A percentile compares a stretch with the other conserved stretches of the same genome.
phyloP scores from a whole-genome alignment of 2,888 invertebrate species.

The Ernsta delagoae region DNA sequence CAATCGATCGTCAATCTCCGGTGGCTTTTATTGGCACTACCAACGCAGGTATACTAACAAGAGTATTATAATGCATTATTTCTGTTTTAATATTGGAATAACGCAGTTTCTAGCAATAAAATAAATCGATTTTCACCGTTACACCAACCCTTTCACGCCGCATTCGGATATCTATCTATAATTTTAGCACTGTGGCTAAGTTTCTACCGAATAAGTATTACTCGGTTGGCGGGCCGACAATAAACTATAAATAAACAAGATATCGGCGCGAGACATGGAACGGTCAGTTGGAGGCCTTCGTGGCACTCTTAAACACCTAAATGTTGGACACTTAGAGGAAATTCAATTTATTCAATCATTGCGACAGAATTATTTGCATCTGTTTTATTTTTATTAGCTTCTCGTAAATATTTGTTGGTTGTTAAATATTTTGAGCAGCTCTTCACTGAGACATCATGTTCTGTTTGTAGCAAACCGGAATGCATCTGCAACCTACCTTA shows the following conservation, averaged over 20 bases:
- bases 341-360: constrained; percentile 7
- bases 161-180: constrained; percentile 19
- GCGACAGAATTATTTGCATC: too few species aligned
- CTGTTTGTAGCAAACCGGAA: too few species aligned
- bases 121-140: constrained; percentile 36
- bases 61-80: constrained; percentile 35
- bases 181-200: constrained; percentile 29
- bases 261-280: constrained; percentile 41
- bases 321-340: constrained; percentile 41
- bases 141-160: constrained; percentile 35
- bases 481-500: too few species aligned
- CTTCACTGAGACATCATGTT: too few species aligned
- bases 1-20: constrained; percentile 30
- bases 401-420: too few species aligned
- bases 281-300: constrained; percentile 47
- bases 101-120: constrained; percentile 35
- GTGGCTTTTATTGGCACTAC: constrained; percentile 28
- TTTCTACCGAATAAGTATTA: constrained; percentile 43
- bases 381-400: too few species aligned
- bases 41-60: constrained; percentile 25
- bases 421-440: too few species aligned
- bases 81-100: constrained; percentile 34
- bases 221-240: constrained; percentile 42
- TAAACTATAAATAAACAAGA: constrained; percentile 50
- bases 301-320: constrained; percentile 53